Conservation (phyloP, 2,888 invertebrate genomes). For the Acronicta leporina region DNA sequence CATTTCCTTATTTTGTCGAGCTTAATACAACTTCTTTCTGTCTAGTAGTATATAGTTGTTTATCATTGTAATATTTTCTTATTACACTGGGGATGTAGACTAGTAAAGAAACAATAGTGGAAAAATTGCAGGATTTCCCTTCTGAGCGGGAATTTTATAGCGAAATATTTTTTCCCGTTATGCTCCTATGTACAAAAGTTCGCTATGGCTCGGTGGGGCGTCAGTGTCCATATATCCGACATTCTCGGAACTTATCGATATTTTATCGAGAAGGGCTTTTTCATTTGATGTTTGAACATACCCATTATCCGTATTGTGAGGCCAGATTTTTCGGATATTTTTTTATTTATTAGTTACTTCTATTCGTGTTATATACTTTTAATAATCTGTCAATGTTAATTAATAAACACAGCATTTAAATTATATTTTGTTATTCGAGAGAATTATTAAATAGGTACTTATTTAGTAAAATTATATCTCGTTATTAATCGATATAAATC, state of each 20-base stretch:
- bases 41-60: background rate
- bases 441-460: no score
- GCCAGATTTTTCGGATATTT: background rate
- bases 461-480: no score
- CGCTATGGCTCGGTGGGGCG: conserved; percentile 12
- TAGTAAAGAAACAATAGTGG: no score
- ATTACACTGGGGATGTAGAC: no score
- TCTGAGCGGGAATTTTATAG: conserved; percentile 7
- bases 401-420: no score
- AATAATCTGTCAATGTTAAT: no score
- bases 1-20: background rate
- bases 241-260: conserved; percentile 34
- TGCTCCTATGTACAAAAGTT: conserved; percentile 7
- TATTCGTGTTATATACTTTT: no score
- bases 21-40: background rate
- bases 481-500: no score
- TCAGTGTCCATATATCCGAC: conserved; percentile 19
- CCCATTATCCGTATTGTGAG: conserved; percentile 15
- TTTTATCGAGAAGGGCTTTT: conserved; percentile 32
- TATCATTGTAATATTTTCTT: background rate
- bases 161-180: conserved; percentile 22
- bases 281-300: conserved; percentile 26
- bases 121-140: conserved; percentile 2
- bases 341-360: no score
- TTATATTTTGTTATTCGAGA: no score